phyloP scores from a whole-genome alignment of 2,888 invertebrate species.

The Pyralis farinalis region DNA sequence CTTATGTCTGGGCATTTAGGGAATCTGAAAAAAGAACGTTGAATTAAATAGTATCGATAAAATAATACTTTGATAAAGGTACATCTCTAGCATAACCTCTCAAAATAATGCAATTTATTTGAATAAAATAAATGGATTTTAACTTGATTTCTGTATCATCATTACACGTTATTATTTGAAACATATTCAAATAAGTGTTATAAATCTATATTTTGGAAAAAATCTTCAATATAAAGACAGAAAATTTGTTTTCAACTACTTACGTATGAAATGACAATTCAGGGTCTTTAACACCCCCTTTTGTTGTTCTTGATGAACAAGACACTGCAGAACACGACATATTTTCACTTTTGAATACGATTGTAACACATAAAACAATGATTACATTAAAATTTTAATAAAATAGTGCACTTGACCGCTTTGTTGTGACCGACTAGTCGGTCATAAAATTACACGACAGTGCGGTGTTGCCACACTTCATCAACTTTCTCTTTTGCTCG shows the following conservation, averaged over 20 bases:
- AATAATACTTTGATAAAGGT: background rate
- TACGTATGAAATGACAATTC: conserved; percentile 3
- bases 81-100: background rate
- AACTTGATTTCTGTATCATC: background rate
- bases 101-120: background rate
- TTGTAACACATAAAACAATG: background rate
- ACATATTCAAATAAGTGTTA: background rate
- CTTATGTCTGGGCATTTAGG: conserved; percentile 7
- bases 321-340: conserved; percentile 8
- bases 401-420: background rate
- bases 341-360: conserved; percentile 1
- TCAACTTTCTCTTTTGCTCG: background rate
- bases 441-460: background rate
- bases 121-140: background rate
- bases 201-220: background rate
- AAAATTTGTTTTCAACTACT: background rate
- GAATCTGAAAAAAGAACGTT: conserved; percentile 8
- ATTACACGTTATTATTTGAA: background rate
- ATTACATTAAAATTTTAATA: background rate
- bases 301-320: conserved; percentile 8
- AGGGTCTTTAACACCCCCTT: conserved; percentile 9
- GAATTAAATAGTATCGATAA: conserved; percentile 6
- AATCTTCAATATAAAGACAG: background rate
- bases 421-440: background rate
- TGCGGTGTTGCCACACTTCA: background rate